Evolutionary conservation across 2,888 invertebrate species (phyloP), one percentile per base, ranked within the genome.

Genomic region (Drosophila infuscata): DNA sequence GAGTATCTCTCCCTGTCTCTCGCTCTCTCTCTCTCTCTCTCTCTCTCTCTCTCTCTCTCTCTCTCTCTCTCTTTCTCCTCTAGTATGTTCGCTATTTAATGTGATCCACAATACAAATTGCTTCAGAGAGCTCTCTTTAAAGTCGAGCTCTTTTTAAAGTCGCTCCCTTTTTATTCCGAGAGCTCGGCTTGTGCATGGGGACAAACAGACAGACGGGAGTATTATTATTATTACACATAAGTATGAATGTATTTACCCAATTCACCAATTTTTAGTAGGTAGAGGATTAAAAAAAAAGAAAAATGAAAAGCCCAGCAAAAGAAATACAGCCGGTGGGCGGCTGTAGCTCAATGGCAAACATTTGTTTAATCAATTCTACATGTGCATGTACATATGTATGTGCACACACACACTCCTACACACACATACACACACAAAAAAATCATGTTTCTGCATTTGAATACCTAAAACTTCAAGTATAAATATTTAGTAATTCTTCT

Each of bases 301-400:
- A 20, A 49, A 35, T 51, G 33, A 52, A 43, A 48, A 49, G 17
- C 43, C n/a, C 6, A 32, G 46, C 38, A 30, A 38, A 54, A 33
- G 38, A 67, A 30, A 67, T 49, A 48, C 52, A 57, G 57, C 81
- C 52, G 35, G 43, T 30, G 70, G 70, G 82, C 62, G 73, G 11
- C 33, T 56, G 57, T 70, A 74, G 74, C 72, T 81, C 86, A 72
- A 74, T 75, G 76, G 75, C 83, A 88, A 83, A 88, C 88, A 81
- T 84, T 84, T 83, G 86, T 81, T 88, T 88, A 88, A 84, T 88
- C 83, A 84, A 86, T 85, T 88, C 74, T 70, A 74, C 67, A 70
- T 70, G 69, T 65, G 67, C 49, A 61, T 59, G 33, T 64, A 8
- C 74, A 46, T 33, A 61, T 61, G 33, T 66, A 12, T 69, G 36